These are phyloP conservation scores for Capreolus pygargus DNA, from an alignment of 2,113 vertebrate species.

Conservation along the genomic window DNA sequence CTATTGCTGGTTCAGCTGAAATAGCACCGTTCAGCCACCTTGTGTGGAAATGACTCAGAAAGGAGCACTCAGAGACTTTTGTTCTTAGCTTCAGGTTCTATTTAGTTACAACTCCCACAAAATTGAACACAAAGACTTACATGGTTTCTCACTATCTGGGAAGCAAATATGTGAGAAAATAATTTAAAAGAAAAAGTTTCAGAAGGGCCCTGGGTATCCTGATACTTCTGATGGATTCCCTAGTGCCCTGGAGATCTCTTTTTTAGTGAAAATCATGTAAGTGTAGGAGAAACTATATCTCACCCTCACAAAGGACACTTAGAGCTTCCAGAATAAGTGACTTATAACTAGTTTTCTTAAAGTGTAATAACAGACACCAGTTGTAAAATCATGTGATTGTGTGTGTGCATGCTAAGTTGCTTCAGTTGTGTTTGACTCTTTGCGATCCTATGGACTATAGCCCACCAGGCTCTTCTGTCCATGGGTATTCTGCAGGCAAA, in stretches of 20 bases:
- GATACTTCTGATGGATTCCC: background rate
- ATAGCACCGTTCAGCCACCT: background rate
- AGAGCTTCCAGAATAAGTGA: background rate
- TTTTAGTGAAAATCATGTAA: background rate
- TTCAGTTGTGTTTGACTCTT: background rate
- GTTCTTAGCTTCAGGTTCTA: background rate
- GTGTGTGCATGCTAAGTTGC: background rate
- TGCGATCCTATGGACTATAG: background rate
- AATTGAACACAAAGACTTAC: background rate
- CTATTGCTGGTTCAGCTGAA: background rate
- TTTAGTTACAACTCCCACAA: background rate
- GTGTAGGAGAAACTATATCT: background rate
- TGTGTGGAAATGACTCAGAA: background rate
- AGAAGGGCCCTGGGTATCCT: background rate
- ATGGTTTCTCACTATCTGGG: background rate
- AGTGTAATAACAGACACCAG: background rate
- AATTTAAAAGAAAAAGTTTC: background rate
- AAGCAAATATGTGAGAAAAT: background rate
- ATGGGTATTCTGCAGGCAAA: background rate
- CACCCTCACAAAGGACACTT: background rate
- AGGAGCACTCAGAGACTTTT: background rate
- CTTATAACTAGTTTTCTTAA: background rate
- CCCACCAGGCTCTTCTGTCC: background rate
- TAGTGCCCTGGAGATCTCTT: background rate
- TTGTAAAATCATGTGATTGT: background rate